A percentile compares a stretch with the other conserved stretches of the same genome.
These are phyloP conservation scores for Buphagus erythrorhynchus DNA, from an alignment of 2,797 vertebrate species.

Conservation along the genomic window DNA sequence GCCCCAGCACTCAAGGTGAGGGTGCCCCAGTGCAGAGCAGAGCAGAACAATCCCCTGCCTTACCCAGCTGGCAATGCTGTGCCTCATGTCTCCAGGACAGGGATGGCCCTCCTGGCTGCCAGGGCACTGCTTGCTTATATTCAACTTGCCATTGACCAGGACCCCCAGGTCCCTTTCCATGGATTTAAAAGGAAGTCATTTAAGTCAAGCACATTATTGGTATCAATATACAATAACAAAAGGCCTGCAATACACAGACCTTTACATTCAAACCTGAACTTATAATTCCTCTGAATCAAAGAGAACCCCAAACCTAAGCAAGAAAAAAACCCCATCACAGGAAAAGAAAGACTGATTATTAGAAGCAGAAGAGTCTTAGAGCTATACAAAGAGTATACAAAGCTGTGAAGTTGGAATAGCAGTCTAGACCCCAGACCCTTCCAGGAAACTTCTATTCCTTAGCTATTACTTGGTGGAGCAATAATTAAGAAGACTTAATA, in stretches of 20 bases:
- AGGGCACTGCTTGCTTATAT: background rate
- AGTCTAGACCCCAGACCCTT: background rate
- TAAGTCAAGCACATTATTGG: background rate
- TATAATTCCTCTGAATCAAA: background rate
- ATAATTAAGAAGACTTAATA: background rate
- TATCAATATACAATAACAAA: background rate
- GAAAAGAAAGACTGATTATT: background rate
- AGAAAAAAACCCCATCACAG: background rate
- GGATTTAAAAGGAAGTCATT: background rate
- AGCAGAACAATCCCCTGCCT: background rate
- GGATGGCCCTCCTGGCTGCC: background rate
- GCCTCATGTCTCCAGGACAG: background rate
- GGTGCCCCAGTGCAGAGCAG: rapidly evolving
- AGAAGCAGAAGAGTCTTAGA: background rate
- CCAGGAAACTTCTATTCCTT: background rate
- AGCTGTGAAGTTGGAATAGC: background rate
- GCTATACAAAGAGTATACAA: background rate
- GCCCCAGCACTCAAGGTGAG: rapidly evolving
- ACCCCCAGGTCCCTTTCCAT: background rate
- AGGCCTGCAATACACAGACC: background rate
- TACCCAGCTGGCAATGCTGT: rapidly evolving
- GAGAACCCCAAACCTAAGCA: background rate
- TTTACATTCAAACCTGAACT: background rate
- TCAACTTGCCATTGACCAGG: background rate
- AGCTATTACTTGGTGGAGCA: background rate